Conservation (phyloP, 1,140 invertebrate species). For the Euura saliciscinereae region DNA sequence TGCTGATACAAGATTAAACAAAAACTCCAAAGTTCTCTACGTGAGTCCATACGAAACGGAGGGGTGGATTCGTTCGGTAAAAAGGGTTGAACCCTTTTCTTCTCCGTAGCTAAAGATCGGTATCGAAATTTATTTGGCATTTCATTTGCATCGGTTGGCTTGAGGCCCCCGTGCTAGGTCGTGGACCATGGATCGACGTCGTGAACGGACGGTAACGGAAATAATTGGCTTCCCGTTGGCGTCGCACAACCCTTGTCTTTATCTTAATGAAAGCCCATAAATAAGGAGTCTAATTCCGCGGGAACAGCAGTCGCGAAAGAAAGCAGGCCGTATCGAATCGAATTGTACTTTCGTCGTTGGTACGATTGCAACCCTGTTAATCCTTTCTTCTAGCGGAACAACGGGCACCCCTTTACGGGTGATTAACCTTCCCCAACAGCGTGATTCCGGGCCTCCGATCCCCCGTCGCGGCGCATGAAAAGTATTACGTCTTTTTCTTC, state of each 20-base stretch:
- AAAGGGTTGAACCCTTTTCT: conserved; percentile 18
- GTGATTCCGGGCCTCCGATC: not conserved
- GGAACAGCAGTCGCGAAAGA: conserved; percentile 36
- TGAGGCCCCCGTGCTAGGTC: conserved; percentile 26
- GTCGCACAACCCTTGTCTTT: conserved; percentile 39
- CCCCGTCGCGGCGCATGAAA: not conserved
- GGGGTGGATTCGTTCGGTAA: not conserved
- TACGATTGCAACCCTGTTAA: conserved; percentile 3
- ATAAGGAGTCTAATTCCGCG: conserved; percentile 58
- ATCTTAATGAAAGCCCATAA: conserved; percentile 62
- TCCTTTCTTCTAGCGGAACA: not conserved
- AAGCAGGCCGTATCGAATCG: conserved; percentile 2
- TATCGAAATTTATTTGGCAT: conserved; percentile 58
- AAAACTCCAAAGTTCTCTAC: too few relatives aligned
- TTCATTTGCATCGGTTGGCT: conserved; percentile 51
- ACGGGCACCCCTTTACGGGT: not conserved
- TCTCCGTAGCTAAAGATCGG: conserved; percentile 41
- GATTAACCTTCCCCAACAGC: conserved; percentile 2
- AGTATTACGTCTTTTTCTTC: not conserved
- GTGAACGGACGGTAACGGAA: conserved; percentile 30
- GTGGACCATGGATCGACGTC: conserved; percentile 19
- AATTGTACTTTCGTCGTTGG: not conserved
- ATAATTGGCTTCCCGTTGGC: conserved; percentile 55
- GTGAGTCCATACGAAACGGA: too few relatives aligned
- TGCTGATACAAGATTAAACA: too few relatives aligned